A percentile compares a stretch with the other conserved stretches of the same genome.
Evolutionary conservation across 2,888 invertebrate species (phyloP).

Genomic region (Bembecia ichneumoniformis): DNA sequence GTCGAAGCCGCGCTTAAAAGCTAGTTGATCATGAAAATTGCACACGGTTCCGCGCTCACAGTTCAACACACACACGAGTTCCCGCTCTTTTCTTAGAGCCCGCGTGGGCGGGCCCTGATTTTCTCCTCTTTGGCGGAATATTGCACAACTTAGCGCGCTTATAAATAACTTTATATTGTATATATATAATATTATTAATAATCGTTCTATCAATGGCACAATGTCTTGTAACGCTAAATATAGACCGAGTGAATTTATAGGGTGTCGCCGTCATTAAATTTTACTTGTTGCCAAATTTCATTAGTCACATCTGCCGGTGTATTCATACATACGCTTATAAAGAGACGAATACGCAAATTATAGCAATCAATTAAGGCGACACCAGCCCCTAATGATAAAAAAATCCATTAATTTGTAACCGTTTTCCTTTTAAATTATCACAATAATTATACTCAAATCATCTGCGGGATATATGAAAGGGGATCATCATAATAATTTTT

Average conservation of each 20-base stretch:
- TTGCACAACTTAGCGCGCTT: slow-evolving; percentile 37
- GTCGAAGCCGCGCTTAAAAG: neutral
- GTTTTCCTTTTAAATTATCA: too few relatives aligned
- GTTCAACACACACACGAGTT: neutral
- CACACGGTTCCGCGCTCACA: slow-evolving; percentile 22
- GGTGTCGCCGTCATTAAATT: neutral
- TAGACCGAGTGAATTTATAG: neutral
- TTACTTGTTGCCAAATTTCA: neutral
- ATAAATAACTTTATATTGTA: slow-evolving; percentile 25
- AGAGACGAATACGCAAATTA: too few relatives aligned
- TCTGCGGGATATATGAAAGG: too few relatives aligned
- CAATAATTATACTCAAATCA: too few relatives aligned
- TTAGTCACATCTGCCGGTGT: neutral
- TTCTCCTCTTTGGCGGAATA: slow-evolving; percentile 35
- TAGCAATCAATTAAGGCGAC: too few relatives aligned
- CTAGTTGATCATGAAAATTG: slow-evolving; percentile 12
- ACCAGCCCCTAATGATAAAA: too few relatives aligned
- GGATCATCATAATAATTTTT: too few relatives aligned
- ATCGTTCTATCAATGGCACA: slow-evolving; percentile 13
- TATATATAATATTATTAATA: slow-evolving; percentile 39
- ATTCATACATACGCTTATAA: too few relatives aligned
- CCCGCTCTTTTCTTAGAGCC: slow-evolving; percentile 30
- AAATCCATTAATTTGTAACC: too few relatives aligned
- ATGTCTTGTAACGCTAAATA: neutral
- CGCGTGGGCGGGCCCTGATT: slow-evolving; percentile 51